These are phyloP conservation scores for Phengaris arion DNA, from an alignment of 2,888 invertebrate genomes.

Conservation along the genomic window DNA sequence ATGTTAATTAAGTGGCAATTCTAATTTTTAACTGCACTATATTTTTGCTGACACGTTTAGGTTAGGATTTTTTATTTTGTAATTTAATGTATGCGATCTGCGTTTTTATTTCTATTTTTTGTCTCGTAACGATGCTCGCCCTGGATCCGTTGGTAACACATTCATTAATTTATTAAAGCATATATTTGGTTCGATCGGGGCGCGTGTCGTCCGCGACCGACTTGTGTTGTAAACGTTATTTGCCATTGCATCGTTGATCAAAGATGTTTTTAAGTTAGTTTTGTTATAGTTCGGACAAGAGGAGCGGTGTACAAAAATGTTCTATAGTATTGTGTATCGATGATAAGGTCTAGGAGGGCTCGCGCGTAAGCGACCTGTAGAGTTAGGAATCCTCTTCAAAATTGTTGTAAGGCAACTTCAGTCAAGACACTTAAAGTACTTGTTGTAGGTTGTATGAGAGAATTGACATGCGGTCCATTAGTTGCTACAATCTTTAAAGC, in stretches of 20 bases:
- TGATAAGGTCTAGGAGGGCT: conserved; percentile 64
- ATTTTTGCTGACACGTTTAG: conserved; percentile 79
- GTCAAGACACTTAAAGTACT: conserved; percentile 78
- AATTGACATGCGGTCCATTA: conserved; percentile 45
- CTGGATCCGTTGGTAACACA: conserved; percentile 47
- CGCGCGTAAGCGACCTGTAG: conserved; percentile 48
- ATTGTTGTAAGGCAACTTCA: conserved; percentile 70
- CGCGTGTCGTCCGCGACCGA: conserved; percentile 32
- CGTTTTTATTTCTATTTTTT: conserved; percentile 70
- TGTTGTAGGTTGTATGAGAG: conserved; percentile 61
- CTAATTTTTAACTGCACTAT: conserved; percentile 75
- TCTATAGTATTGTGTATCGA: conserved; percentile 74
- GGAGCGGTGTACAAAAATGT: conserved; percentile 70
- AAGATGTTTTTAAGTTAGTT: conserved; percentile 61
- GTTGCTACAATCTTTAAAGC: conserved; percentile 47
- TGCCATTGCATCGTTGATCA: conserved; percentile 74
- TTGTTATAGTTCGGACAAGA: conserved; percentile 52
- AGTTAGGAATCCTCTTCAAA: conserved; percentile 61
- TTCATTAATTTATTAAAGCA: conserved; percentile 60
- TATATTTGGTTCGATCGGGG: conserved; percentile 33
- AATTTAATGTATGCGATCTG: conserved; percentile 77
- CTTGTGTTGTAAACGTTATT: conserved; percentile 64
- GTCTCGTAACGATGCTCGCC: conserved; percentile 54
- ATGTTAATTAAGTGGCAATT: conserved; percentile 77
- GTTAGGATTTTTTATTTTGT: conserved; percentile 63